Conservation (phyloP, 2,797 vertebrate species). For the Lepidocolaptes lacrymiger region DNA sequence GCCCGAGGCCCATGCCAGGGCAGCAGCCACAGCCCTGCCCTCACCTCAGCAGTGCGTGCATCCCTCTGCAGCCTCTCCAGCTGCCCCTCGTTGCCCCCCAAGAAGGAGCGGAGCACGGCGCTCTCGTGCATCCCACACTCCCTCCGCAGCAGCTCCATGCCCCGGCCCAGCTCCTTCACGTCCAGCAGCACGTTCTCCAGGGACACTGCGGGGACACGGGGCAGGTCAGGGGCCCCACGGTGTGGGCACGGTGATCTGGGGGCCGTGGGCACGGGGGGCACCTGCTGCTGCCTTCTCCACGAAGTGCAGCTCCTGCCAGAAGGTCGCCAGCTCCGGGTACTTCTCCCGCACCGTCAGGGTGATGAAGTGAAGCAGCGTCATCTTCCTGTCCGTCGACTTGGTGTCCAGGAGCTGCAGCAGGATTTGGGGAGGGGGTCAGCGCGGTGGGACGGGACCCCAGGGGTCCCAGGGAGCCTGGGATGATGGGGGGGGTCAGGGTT, state of each 20-base stretch:
- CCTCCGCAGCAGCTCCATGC: conserved; percentile 93
- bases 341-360: conserved; percentile 94
- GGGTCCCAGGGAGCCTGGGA: neutral
- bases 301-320: conserved; percentile 94
- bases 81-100: conserved; percentile 85
- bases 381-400: conserved; percentile 95
- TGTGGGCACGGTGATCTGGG: accelerated
- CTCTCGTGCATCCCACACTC: conserved; percentile 93
- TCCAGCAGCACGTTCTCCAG: conserved; percentile 95
- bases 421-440: neutral
- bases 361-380: conserved; percentile 96
- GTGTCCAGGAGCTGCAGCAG: conserved; percentile 90
- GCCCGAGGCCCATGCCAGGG: accelerated
- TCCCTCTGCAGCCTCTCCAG: conserved; percentile 94
- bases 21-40: neutral
- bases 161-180: conserved; percentile 92
- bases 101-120: conserved; percentile 88
- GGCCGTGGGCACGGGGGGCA: neutral
- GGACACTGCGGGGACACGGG: conserved; percentile 80
- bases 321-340: conserved; percentile 89
- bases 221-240: neutral
- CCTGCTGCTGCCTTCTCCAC: conserved; percentile 97
- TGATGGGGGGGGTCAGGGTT: accelerated
- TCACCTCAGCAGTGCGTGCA: conserved; percentile 90
- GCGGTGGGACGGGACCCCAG: neutral